phyloP scores from a whole-genome alignment of 2,888 invertebrate species.

The Abrostola triplasia region DNA sequence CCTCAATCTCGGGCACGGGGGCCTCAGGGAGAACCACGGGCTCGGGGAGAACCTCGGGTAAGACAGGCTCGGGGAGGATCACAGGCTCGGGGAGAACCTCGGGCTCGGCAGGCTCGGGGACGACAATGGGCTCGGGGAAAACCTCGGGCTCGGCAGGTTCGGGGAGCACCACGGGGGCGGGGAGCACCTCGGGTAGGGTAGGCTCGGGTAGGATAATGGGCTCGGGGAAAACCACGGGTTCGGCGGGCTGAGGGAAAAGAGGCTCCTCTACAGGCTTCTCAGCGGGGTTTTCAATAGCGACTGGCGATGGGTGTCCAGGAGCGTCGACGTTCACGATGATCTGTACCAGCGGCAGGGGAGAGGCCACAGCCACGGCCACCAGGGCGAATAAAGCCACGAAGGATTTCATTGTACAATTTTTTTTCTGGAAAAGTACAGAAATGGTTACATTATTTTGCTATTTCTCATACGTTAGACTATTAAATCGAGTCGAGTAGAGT shows the following conservation, averaged over 20 bases:
- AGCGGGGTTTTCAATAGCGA: no score
- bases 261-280: slow-evolving; percentile 19
- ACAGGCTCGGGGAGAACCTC: slow-evolving; percentile 32
- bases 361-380: slow-evolving; percentile 67
- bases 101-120: slow-evolving; percentile 33
- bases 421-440: slow-evolving; percentile 31
- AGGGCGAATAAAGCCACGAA: slow-evolving; percentile 67
- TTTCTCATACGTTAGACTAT: no score
- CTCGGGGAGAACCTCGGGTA: slow-evolving; percentile 28
- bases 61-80: slow-evolving; percentile 27
- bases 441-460: no score
- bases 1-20: slow-evolving; percentile 38
- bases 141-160: slow-evolving; percentile 21
- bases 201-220: neutral
- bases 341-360: slow-evolving; percentile 70
- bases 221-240: no score
- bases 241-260: no score
- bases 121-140: slow-evolving; percentile 29
- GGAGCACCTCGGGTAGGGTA: neutral
- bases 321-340: slow-evolving; percentile 70
- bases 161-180: slow-evolving; percentile 7
- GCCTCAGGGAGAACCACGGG: slow-evolving; percentile 29
- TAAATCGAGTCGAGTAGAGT: no score
- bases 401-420: slow-evolving; percentile 63
- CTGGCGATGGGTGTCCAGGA: slow-evolving; percentile 39